Evolutionary conservation across 1,140 invertebrate genomes (phyloP), one percentile per base, ranked within the genome.

Genomic region (Rhagoletis zephyria): DNA sequence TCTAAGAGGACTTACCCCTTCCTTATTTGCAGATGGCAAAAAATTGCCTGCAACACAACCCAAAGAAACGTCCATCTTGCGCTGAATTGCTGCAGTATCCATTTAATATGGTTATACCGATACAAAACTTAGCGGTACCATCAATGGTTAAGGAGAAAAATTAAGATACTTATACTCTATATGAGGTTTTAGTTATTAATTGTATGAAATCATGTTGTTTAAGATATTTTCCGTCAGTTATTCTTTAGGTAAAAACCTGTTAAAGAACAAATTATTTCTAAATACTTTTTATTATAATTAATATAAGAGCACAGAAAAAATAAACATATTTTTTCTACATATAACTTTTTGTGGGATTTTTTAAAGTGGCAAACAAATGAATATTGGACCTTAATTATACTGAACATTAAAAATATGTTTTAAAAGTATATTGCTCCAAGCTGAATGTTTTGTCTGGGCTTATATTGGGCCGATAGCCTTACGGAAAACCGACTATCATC

Each of bases 21-120:
- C 30, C 30, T 30, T 30, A 30, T 19, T 77, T 56, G 45, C 91
- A 95, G 87, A 95, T 95, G 59, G 94, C 96, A 87, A 93, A 94
- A 89, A 94, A 94, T 88, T 97, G 97, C 90, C 93, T 98, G n/a
- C 94, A 94, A 74, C 93, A 95, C 88, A 94, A 97, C 91, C 94
- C 95, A 2, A 95, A 95, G 90, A 91, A 94, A 45, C 93, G 97
- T 87, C 95, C 96, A 0, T 95, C 95, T 0, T 95, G 97, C 16
- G 94, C 95, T 19, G 95, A 97, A 87, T 93, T 98, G 10, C 91
- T 97, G 4, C 89, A 94, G 81, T 94, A 97, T 93, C 94, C 95
- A 4, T 97, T 96, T 89, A 91, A 93, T 42, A 93, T 93, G 92
- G 86, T 92, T 64, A 93, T 93, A 87, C 92, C 92, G 2, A 88